These are phyloP conservation scores for Acestrorhynchus altus DNA, from an alignment of 2,797 vertebrate species.

Conservation along the genomic window DNA sequence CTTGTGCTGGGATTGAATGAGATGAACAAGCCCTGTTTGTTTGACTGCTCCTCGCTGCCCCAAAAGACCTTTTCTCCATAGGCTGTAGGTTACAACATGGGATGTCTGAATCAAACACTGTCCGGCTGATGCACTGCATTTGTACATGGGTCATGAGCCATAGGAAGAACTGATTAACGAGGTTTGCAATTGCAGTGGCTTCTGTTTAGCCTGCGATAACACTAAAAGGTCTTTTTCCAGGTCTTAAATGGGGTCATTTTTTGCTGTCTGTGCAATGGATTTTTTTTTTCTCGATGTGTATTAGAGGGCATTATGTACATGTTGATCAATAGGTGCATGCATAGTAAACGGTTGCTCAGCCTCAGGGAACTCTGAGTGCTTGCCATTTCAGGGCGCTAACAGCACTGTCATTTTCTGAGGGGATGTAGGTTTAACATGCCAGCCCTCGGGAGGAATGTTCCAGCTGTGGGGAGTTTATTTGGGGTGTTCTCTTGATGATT, in stretches of 20 bases:
- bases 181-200: neutral
- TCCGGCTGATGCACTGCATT: neutral
- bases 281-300: constrained; percentile 64
- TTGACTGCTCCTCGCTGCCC: neutral
- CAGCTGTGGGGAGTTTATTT: neutral
- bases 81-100: neutral
- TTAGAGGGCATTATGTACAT: constrained; percentile 67
- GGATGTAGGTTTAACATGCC: neutral
- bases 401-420: constrained; percentile 4
- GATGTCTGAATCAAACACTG: neutral
- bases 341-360: constrained; percentile 52
- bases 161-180: constrained; percentile 15
- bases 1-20: neutral
- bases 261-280: constrained; percentile 55
- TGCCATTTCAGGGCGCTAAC: constrained; percentile 10
- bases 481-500: neutral
- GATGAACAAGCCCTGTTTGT: neutral
- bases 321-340: constrained; percentile 66
- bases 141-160: neutral
- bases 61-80: neutral
- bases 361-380: constrained; percentile 1
- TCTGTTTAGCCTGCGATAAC: constrained; percentile 51
- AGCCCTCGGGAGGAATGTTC: neutral
- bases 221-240: constrained; percentile 58
- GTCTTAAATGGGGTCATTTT: constrained; percentile 66